A percentile compares a stretch with the other conserved stretches of the same genome.
phyloP scores from a whole-genome alignment of 92 coral and sea anemone genomes.

The Epizoanthus ramosus region DNA sequence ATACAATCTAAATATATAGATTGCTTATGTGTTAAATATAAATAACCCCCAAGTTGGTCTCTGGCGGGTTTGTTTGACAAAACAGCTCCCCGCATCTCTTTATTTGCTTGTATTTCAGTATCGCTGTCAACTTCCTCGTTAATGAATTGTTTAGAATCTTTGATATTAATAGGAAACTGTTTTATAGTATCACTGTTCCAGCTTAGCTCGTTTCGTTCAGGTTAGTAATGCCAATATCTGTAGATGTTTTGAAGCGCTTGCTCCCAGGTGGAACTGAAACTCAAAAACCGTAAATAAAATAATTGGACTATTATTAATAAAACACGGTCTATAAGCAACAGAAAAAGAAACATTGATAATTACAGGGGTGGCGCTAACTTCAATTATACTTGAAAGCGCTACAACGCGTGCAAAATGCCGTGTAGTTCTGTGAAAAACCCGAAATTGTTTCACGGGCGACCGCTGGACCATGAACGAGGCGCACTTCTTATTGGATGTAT shows the following conservation, averaged over 20 bases:
- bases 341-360: not conserved
- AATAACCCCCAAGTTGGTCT: not conserved
- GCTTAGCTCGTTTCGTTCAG: not conserved
- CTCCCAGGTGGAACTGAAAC: not conserved
- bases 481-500: no score
- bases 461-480: constrained; percentile 8
- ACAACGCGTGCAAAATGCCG: not conserved
- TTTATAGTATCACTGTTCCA: not conserved
- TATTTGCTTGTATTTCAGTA: not conserved
- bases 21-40: not conserved
- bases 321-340: not conserved
- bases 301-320: not conserved
- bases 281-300: not conserved
- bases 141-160: not conserved
- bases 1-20: not conserved
- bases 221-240: not conserved
- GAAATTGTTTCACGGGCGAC: constrained; percentile 1
- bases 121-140: not conserved
- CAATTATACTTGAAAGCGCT: not conserved
- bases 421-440: not conserved
- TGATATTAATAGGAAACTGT: not conserved
- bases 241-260: not conserved
- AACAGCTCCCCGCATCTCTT: not conserved
- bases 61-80: not conserved
- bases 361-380: not conserved